These are phyloP conservation scores for Schlechtendalia chinensis DNA, from an alignment of 1,140 invertebrate genomes.

Conservation along the genomic window DNA sequence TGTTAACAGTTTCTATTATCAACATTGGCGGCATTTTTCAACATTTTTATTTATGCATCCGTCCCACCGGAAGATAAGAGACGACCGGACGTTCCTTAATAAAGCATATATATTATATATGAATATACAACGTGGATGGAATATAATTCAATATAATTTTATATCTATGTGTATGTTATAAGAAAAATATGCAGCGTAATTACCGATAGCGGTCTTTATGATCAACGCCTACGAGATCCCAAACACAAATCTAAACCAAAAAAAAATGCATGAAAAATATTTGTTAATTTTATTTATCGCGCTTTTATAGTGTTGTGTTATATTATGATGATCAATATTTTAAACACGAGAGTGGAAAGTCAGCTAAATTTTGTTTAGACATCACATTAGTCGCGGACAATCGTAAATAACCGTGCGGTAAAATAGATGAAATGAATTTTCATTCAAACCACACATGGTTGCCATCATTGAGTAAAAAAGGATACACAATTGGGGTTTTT, in stretches of 20 bases:
- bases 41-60: background rate
- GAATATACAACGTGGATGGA: background rate
- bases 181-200: conserved; percentile 35
- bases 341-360: background rate
- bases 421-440: conserved; percentile 12
- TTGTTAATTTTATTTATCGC: conserved; percentile 25
- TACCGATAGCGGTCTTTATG: conserved; percentile 35
- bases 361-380: conserved; percentile 43
- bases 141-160: conserved; percentile 17
- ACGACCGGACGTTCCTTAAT: conserved; percentile 23
- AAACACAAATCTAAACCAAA: conserved; percentile 32
- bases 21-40: conserved; percentile 20
- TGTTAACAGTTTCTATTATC: conserved; percentile 11
- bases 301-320: background rate
- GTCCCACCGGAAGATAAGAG: conserved; percentile 9
- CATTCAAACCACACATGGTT: conserved; percentile 23
- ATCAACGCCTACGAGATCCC: conserved; percentile 32
- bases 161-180: conserved; percentile 10
- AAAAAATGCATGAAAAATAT: conserved; percentile 27
- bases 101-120: background rate
- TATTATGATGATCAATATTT: conserved; percentile 36
- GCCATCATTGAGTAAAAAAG: conserved; percentile 5
- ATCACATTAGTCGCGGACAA: background rate
- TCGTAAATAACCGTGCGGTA: conserved; percentile 6
- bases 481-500: background rate